Evolutionary conservation across 30 jellyfish, hydroid and myxozoan species (phyloP), one percentile per base, ranked within the genome.

Genomic region (Nemopilema nomurai): DNA sequence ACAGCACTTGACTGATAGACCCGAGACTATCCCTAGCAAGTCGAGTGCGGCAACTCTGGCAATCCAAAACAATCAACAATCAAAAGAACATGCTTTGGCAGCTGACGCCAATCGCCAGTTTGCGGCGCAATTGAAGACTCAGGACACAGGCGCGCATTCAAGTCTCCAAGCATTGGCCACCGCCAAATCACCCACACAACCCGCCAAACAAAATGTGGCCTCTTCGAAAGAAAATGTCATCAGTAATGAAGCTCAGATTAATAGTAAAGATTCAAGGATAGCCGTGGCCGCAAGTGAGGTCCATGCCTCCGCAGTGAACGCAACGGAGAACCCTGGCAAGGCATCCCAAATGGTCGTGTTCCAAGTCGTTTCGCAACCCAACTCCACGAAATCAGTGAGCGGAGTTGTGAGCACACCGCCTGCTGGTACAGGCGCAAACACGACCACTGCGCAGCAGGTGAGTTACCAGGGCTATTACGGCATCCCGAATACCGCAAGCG

Each of bases 391-490:
- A 28, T 20, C 29, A 19, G 62, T 63, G 16, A 71, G 64, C 19
- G 0, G 8, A 16, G 18, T 17, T 71, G 52, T 27, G 13, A 71
- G 29, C 49, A 24, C 81, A 23, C 1, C 81, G 26, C 17, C 63
- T 25, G n/a, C 18, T 33, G 18, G 64, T 13, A 24, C 81, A 31
- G 28, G 29, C 18, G 28, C n/a, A 31, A 50, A 16, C 26, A 25
- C 81, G 3, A 23, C 81, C 63, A 18, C 31, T 16, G 57, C 57
- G 57, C 57, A 41, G 57, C 57, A 41, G 57, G 57, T 41, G 9
- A 41, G 13, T 13, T 73, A 50, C 28, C 93, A 75, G 30, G 76
- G 67, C 49, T 0, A 72, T 31, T 84, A 73, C 65, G 93, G 93
- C 8, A 66, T 84, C 18, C 62, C 93, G 24, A 84, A 74, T 49